A percentile compares a stretch with the other conserved stretches of the same genome.
Evolutionary conservation across 1,140 invertebrate genomes (phyloP).

Genomic region (Thaumetopoea pityocampa): DNA sequence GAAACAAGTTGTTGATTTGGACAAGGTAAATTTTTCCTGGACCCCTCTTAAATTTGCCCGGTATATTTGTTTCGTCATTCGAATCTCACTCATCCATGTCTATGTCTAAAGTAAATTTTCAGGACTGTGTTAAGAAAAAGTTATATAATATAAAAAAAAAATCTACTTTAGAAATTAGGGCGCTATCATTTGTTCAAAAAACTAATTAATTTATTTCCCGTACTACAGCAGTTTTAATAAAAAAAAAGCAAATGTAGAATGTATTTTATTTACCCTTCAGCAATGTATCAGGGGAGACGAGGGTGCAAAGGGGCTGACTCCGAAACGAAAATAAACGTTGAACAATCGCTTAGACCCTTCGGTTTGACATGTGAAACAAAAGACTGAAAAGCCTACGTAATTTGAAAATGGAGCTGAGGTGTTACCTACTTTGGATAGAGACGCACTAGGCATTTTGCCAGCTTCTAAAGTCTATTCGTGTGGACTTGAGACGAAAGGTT

Average conservation of each 20-base stretch:
- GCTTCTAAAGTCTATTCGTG: too few species aligned
- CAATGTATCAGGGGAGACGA: constrained; percentile 41
- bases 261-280: constrained; percentile 41
- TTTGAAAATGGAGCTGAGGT: constrained; percentile 1
- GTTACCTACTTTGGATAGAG: too few species aligned
- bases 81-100: too few species aligned
- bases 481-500: too few species aligned
- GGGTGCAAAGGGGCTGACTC: constrained; percentile 56
- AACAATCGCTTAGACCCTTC: constrained; percentile 58
- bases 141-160: too few species aligned
- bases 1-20: too few species aligned
- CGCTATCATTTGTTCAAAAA: background rate
- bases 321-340: constrained; percentile 66
- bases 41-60: too few species aligned
- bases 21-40: too few species aligned
- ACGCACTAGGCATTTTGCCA: too few species aligned
- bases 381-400: constrained; percentile 20
- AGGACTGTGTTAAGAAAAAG: too few species aligned
- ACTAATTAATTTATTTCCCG: constrained; percentile 5
- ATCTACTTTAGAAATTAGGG: background rate
- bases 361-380: constrained; percentile 37
- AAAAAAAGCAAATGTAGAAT: constrained; percentile 37
- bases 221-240: constrained; percentile 19
- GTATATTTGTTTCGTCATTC: too few species aligned
- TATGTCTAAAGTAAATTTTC: too few species aligned